Percentiles rank a stretch among this genome's conserved stretches.
These are phyloP conservation scores for Heliconius erato DNA, from an alignment of 2,888 invertebrate genomes.

Conservation along the genomic window DNA sequence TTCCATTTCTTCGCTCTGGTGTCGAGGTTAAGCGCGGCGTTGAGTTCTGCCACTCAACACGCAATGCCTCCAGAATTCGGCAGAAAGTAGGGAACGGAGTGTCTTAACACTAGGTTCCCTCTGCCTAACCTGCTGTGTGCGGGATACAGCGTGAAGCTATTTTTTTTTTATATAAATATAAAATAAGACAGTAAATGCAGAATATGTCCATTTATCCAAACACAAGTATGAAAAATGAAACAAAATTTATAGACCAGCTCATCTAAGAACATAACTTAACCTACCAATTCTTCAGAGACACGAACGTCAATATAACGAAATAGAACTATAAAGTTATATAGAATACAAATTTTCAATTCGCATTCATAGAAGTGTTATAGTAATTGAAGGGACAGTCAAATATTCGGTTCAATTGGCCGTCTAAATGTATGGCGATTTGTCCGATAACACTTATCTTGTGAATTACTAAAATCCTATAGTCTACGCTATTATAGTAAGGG, in stretches of 20 bases:
- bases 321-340: neutral
- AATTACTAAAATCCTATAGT: neutral
- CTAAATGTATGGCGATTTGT: neutral
- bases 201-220: too few relatives aligned
- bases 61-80: too few relatives aligned
- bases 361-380: neutral
- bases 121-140: too few relatives aligned
- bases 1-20: too few relatives aligned
- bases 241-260: too few relatives aligned
- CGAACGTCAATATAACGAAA: neutral
- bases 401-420: neutral
- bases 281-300: neutral
- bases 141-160: too few relatives aligned
- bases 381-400: constrained; percentile 3
- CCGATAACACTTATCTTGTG: neutral
- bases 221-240: neutral
- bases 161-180: too few relatives aligned
- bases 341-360: constrained; percentile 12
- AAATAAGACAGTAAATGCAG: too few relatives aligned
- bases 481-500: neutral
- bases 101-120: too few relatives aligned
- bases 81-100: too few relatives aligned
- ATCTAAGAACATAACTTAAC: neutral
- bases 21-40: too few relatives aligned
- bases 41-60: too few relatives aligned